These are phyloP conservation scores for Myopa tessellatipennis DNA, from an alignment of 2,888 invertebrate species.

Conservation along the genomic window DNA sequence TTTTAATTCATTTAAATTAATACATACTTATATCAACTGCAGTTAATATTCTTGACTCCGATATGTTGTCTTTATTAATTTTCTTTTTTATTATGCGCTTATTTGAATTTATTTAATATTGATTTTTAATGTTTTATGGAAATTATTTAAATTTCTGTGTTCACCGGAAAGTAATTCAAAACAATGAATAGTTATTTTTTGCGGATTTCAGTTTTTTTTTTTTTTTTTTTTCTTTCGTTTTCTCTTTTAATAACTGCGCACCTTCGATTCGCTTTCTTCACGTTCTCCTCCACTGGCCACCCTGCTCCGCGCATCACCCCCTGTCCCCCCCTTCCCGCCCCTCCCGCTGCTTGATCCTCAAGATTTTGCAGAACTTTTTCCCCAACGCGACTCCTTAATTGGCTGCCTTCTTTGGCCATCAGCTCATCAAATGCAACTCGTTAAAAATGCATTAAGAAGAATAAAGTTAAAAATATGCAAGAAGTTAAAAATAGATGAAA, in stretches of 20 bases:
- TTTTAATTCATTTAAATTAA: too few species aligned
- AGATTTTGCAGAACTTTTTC: too few species aligned
- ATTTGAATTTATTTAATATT: too few species aligned
- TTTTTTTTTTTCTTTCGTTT: background rate
- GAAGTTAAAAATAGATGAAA: background rate
- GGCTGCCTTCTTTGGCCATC: background rate
- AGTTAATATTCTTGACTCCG: too few species aligned
- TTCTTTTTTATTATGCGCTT: too few species aligned
- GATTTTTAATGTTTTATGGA: too few species aligned
- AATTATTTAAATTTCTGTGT: too few species aligned
- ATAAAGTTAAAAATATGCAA: background rate
- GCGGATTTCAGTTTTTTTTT: background rate
- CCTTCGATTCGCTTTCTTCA: background rate
- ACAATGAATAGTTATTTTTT: too few species aligned
- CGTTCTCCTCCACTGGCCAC: background rate
- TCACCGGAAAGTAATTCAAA: too few species aligned
- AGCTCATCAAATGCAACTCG: background rate
- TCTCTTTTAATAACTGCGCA: background rate
- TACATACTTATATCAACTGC: too few species aligned
- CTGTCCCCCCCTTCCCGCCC: background rate
- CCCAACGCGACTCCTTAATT: background rate
- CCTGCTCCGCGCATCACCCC: background rate
- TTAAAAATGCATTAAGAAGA: background rate
- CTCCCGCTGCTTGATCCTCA: too few species aligned
- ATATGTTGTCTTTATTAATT: too few species aligned